A percentile compares a stretch with the other conserved stretches of the same genome.
Evolutionary conservation across 2,888 invertebrate genomes (phyloP).

Genomic region (Ectropis crepuscularia): DNA sequence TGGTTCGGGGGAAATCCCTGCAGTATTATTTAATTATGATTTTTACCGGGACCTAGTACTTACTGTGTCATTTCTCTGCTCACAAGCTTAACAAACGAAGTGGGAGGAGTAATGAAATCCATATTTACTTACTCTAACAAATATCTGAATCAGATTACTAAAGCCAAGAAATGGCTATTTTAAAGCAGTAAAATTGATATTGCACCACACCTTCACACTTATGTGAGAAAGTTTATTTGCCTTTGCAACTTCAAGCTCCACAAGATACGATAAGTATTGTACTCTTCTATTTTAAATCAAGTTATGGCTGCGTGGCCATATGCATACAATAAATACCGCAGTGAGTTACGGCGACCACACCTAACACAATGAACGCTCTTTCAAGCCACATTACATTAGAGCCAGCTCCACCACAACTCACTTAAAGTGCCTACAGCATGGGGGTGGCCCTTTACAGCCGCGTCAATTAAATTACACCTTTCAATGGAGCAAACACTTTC

Average conservation of each 20-base stretch:
- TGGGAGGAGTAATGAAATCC: constrained; percentile 2
- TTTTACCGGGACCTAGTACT: background rate
- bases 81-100: constrained; percentile 1
- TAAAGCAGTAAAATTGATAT: constrained; percentile 5
- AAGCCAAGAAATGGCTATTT: background rate
- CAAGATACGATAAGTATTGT: constrained; percentile 7
- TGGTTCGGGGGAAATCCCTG: background rate
- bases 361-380: constrained; percentile 31
- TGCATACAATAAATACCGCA: constrained; percentile 27
- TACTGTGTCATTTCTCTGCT: constrained; percentile 1
- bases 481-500: constrained; percentile 32
- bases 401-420: constrained; percentile 25
- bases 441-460: constrained; percentile 36
- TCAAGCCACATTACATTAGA: constrained; percentile 27
- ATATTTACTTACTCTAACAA: background rate
- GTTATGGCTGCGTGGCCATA: constrained; percentile 2
- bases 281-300: constrained; percentile 11
- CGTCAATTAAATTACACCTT: constrained; percentile 37
- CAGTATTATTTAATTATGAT: constrained; percentile 1
- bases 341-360: constrained; percentile 29
- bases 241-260: constrained; percentile 1
- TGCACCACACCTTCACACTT: background rate
- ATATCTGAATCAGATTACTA: background rate
- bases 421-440: constrained; percentile 17
- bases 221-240: constrained; percentile 3